A percentile compares a stretch with the other conserved stretches of the same genome.
Evolutionary conservation across 1,140 invertebrate species (phyloP).

Genomic region (Heliconius himera): DNA sequence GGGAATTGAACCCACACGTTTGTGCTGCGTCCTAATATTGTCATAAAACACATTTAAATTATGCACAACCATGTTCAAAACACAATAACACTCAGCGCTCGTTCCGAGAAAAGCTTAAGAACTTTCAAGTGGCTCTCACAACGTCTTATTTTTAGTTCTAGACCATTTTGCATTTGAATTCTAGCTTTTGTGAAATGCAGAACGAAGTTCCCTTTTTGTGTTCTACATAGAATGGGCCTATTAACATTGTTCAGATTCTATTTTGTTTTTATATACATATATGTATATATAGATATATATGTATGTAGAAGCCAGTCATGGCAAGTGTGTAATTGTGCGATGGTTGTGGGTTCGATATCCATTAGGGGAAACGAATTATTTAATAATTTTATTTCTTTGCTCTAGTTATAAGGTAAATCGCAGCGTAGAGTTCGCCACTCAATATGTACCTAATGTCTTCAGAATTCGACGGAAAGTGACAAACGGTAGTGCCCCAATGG

Average conservation of each 20-base stretch:
- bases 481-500: too few relatives aligned
- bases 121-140: slow-evolving; percentile 15
- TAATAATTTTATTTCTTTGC: neutral
- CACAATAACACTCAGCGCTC: neutral
- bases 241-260: neutral
- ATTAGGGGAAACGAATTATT: neutral
- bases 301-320: too few relatives aligned
- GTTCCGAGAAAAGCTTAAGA: slow-evolving; percentile 22
- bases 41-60: neutral
- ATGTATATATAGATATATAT: too few relatives aligned
- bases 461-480: neutral
- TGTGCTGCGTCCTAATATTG: neutral
- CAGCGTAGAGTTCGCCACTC: too few relatives aligned
- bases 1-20: too few relatives aligned
- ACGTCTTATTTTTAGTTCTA: slow-evolving; percentile 48
- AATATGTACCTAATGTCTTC: too few relatives aligned
- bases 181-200: slow-evolving; percentile 23
- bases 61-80: neutral
- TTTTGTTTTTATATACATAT: neutral
- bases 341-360: neutral
- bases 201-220: slow-evolving; percentile 1
- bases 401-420: too few relatives aligned
- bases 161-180: slow-evolving; percentile 38
- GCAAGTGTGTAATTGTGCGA: too few relatives aligned
- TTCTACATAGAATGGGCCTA: neutral